A percentile compares a stretch with the other conserved stretches of the same genome.
phyloP scores from a whole-genome alignment of 2,888 invertebrate genomes.

The Conchocele bisecta region DNA sequence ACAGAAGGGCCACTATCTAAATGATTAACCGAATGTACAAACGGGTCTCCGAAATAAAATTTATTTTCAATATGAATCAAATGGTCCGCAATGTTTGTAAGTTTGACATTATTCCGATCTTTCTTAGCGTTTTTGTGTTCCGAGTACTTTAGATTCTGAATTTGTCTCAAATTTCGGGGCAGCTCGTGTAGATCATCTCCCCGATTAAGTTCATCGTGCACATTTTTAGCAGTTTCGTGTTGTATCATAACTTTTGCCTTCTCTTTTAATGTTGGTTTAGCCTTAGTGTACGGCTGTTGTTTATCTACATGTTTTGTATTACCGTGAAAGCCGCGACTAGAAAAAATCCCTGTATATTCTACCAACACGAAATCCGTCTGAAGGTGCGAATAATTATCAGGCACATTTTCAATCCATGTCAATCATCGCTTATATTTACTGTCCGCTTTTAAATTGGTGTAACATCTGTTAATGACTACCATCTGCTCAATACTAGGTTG shows the following conservation, averaged over 20 bases:
- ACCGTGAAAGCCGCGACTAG: background rate
- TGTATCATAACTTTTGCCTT: background rate
- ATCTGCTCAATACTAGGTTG: too few relatives aligned
- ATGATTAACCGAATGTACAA: conserved; percentile 4
- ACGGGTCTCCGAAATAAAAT: conserved; percentile 1
- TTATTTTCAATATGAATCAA: conserved; percentile 9
- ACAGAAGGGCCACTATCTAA: too few relatives aligned
- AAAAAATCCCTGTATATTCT: conserved; percentile 10
- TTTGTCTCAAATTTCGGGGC: conserved; percentile 18
- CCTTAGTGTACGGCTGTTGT: background rate
- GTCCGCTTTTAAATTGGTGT: conserved; percentile 8
- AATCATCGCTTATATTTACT: background rate
- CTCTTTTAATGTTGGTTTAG: background rate
- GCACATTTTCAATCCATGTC: conserved; percentile 13
- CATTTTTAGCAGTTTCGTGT: background rate
- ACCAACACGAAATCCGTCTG: background rate
- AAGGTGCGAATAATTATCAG: background rate
- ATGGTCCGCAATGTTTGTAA: conserved; percentile 4
- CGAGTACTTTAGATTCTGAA: conserved; percentile 15
- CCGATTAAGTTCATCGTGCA: background rate
- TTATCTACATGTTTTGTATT: background rate
- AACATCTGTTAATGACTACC: background rate
- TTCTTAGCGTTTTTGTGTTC: too few relatives aligned
- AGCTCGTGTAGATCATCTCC: background rate
- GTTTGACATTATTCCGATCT: background rate